Evolutionary conservation across 2,113 vertebrate species (phyloP).

Genomic region (Pituophis catenifer): DNA sequence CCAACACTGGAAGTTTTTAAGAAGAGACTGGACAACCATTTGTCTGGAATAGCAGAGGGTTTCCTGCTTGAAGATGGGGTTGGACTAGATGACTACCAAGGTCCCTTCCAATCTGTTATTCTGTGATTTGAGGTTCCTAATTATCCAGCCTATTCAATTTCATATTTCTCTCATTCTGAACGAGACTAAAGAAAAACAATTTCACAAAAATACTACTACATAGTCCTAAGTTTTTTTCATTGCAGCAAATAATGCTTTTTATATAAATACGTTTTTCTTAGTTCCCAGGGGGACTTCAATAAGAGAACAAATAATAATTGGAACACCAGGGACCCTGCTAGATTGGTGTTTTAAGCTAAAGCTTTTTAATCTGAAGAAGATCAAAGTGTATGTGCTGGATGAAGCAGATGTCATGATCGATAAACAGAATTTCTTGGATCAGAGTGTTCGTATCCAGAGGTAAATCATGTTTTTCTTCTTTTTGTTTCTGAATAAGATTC

Average conservation of each 20-base stretch:
- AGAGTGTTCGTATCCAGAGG: conserved; percentile 76
- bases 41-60: background rate
- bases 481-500: background rate
- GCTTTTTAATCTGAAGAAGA: conserved; percentile 57
- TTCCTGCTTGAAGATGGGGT: background rate
- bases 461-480: background rate
- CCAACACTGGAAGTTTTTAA: background rate
- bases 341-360: conserved; percentile 77
- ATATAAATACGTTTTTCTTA: conserved; percentile 15
- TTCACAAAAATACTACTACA: background rate
- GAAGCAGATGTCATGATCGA: conserved; percentile 77
- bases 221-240: background rate
- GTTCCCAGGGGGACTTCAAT: conserved; percentile 44
- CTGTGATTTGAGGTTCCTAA: background rate
- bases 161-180: background rate
- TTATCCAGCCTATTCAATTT: background rate
- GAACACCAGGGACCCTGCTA: conserved; percentile 70
- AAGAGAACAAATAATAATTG: conserved; percentile 73
- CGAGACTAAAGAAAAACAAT: background rate
- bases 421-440: conserved; percentile 67
- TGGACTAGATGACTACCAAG: background rate
- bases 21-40: background rate
- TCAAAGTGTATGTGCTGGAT: conserved; percentile 72
- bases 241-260: background rate
- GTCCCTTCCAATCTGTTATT: background rate